phyloP scores from a whole-genome alignment of 2,113 vertebrate species.

The Ciconia boyciana region DNA sequence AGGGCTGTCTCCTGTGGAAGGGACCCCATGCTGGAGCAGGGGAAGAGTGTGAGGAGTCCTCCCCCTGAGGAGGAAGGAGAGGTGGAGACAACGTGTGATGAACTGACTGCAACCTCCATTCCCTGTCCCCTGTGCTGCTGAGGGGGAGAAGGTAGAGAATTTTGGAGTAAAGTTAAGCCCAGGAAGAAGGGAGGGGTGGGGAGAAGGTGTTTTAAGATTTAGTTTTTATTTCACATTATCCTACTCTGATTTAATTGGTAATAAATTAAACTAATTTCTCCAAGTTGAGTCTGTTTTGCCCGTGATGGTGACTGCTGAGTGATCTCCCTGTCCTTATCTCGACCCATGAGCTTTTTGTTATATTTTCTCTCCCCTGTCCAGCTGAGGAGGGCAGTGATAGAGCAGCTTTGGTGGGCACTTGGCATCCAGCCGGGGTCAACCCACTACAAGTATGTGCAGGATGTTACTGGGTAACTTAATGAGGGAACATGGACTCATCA shows the following conservation, averaged over 20 bases:
- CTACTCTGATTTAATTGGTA: not conserved
- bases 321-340: not conserved
- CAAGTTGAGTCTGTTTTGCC: not conserved
- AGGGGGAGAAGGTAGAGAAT: not conserved
- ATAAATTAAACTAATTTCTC: not conserved
- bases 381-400: not conserved
- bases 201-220: not conserved
- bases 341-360: not conserved
- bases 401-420: not conserved
- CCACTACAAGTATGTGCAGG: too few relatives aligned
- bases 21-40: too few relatives aligned
- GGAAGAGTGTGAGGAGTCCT: too few relatives aligned
- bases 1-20: too few relatives aligned
- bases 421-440: not conserved
- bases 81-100: too few relatives aligned
- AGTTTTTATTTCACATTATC: not conserved
- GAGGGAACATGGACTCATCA: too few relatives aligned
- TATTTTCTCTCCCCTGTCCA: not conserved
- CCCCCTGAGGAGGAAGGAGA: too few relatives aligned
- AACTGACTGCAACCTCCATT: too few relatives aligned
- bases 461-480: not conserved
- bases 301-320: accelerated
- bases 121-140: too few relatives aligned
- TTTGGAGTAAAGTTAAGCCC: not conserved
- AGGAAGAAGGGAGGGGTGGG: not conserved